A percentile compares a stretch with the other conserved stretches of the same genome.
phyloP scores from a whole-genome alignment of 2,888 invertebrate genomes.

The Drosophila gaucha region DNA sequence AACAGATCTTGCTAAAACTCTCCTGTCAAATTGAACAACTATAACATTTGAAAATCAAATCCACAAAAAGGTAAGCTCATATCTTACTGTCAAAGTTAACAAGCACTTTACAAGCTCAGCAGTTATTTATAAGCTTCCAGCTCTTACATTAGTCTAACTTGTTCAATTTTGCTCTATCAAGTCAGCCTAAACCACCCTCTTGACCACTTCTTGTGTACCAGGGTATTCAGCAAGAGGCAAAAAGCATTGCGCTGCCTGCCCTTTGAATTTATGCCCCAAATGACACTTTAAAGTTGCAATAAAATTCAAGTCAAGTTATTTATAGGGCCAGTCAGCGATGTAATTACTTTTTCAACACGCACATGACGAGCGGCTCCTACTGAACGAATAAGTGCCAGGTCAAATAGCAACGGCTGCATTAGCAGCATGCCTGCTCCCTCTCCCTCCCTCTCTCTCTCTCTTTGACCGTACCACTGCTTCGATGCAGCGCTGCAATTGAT shows the following conservation, averaged over 20 bases:
- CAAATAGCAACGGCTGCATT: conserved; percentile 71
- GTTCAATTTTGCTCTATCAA: not conserved
- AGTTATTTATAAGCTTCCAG: too few relatives aligned
- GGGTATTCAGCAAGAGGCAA: conserved; percentile 20
- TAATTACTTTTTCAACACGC: conserved; percentile 79
- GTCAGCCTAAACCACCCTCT: not conserved
- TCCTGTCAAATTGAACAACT: not conserved
- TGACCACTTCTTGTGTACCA: conserved; percentile 7
- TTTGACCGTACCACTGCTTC: too few relatives aligned
- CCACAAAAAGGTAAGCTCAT: not conserved
- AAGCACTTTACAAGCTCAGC: not conserved
- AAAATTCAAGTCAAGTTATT: conserved; percentile 72
- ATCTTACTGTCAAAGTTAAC: not conserved
- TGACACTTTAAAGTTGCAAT: conserved; percentile 80
- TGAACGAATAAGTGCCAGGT: conserved; percentile 39
- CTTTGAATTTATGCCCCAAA: conserved; percentile 69
- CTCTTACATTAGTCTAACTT: not conserved
- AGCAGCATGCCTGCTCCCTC: conserved; percentile 29
- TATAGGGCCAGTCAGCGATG: conserved; percentile 73
- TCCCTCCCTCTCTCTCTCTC: not conserved
- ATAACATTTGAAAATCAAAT: not conserved
- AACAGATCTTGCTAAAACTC: not conserved
- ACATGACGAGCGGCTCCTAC: conserved; percentile 43
- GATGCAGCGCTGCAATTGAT: conserved; percentile 18
- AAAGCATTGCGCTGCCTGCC: conserved; percentile 1